Evolutionary conservation across 2,888 invertebrate genomes (phyloP).

Genomic region (Minunthozetes semirufus): DNA sequence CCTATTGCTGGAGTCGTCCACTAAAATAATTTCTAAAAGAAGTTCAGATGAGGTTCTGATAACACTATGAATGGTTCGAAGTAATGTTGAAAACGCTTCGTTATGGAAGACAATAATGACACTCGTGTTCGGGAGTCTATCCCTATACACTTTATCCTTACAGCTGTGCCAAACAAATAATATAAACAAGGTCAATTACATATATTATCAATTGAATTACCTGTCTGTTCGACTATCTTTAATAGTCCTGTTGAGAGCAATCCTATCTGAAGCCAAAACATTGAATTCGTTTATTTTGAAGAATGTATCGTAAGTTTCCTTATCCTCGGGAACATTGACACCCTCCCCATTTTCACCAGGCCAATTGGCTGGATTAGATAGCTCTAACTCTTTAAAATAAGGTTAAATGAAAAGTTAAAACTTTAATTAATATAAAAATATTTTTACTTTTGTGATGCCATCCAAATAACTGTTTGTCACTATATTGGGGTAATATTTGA

Average conservation of each 20-base stretch:
- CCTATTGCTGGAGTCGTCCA: conserved; percentile 94
- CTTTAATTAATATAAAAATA: not conserved
- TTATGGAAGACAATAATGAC: conserved; percentile 99
- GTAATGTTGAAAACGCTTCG: conserved; percentile 94
- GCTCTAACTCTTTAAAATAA: no score
- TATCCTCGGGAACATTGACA: conserved; percentile 79
- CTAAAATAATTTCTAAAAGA: conserved; percentile 88
- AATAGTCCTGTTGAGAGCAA: conserved; percentile 87
- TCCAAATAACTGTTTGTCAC: not conserved
- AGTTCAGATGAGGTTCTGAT: conserved; percentile 88
- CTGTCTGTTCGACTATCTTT: conserved; percentile 86
- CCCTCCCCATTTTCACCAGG: conserved; percentile 87
- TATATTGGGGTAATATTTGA: not conserved
- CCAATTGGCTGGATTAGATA: conserved; percentile 46
- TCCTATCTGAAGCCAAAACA: conserved; percentile 92
- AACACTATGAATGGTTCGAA: conserved; percentile 92
- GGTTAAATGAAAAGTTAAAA: not conserved
- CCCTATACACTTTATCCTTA: not conserved
- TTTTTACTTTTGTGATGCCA: not conserved
- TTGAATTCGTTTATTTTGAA: conserved; percentile 99
- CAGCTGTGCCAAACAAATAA: no score
- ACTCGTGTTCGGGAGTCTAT: conserved; percentile 67
- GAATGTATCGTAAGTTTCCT: conserved; percentile 81
- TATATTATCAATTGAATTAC: conserved; percentile 51
- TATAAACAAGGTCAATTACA: no score